phyloP scores from a whole-genome alignment of 1,140 invertebrate genomes.

The Adoxophyes honmai region DNA sequence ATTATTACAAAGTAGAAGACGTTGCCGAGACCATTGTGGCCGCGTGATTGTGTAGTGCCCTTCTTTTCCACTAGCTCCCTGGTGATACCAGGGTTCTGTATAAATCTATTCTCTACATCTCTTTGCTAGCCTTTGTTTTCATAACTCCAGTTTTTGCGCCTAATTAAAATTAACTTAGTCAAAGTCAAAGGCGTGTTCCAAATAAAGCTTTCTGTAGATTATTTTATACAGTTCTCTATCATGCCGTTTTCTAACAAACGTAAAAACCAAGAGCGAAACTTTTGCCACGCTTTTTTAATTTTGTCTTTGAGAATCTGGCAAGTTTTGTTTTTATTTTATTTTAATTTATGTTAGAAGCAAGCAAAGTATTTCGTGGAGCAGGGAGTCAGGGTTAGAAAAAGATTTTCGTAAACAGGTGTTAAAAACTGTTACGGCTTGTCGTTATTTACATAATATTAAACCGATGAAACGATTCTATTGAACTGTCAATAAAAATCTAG shows the following conservation, averaged over 20 bases:
- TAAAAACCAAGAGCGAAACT: constrained; percentile 9
- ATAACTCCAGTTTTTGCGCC: background rate
- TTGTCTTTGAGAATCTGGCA: constrained; percentile 7
- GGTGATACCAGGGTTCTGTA: constrained; percentile 1
- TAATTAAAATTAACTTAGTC: constrained; percentile 13
- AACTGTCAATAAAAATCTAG: constrained; percentile 27
- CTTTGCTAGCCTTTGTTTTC: constrained; percentile 5
- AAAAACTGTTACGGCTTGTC: no score
- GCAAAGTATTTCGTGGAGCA: background rate
- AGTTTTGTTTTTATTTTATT: constrained; percentile 6
- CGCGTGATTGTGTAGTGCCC: background rate
- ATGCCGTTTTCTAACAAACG: constrained; percentile 12
- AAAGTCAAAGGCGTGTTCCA: constrained; percentile 12
- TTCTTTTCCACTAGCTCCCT: constrained; percentile 1
- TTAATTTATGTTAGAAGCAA: constrained; percentile 10
- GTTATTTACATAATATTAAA: no score
- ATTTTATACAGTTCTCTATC: constrained; percentile 14
- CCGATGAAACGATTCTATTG: background rate
- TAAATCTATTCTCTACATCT: constrained; percentile 10
- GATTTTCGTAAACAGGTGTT: no score
- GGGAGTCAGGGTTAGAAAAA: no score
- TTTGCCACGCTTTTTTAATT: constrained; percentile 10
- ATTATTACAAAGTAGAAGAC: constrained; percentile 12
- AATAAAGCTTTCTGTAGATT: constrained; percentile 15
- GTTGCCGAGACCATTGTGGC: constrained; percentile 8